phyloP scores from a whole-genome alignment of 2,113 vertebrate genomes.

The Sebastes fasciatus region DNA sequence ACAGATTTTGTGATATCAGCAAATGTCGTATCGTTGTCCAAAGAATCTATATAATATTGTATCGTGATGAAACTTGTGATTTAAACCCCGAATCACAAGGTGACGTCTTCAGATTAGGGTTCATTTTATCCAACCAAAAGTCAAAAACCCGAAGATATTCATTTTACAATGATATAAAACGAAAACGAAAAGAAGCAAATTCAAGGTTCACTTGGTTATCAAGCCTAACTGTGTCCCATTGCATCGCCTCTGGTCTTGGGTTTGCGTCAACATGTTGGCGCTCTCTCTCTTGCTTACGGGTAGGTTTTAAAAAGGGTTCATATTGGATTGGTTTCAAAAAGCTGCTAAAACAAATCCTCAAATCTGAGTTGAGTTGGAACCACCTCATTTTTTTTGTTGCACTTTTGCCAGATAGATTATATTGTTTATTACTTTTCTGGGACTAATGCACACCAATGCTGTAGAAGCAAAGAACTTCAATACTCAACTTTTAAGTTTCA shows the following conservation, averaged over 20 bases:
- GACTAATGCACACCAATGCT: background rate
- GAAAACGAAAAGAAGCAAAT: too few relatives aligned
- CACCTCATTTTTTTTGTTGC: background rate
- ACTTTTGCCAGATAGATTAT: background rate
- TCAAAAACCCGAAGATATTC: background rate
- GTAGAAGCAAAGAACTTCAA: background rate
- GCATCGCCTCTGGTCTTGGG: too few relatives aligned
- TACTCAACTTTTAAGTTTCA: slow-evolving; percentile 9
- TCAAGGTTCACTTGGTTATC: too few relatives aligned
- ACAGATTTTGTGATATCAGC: too few relatives aligned
- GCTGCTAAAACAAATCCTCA: too few relatives aligned
- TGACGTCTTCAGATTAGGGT: background rate
- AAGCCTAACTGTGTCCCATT: too few relatives aligned
- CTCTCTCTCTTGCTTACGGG: background rate
- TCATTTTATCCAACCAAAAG: background rate
- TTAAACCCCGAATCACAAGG: too few relatives aligned
- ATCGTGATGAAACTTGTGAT: too few relatives aligned
- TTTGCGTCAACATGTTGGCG: too few relatives aligned
- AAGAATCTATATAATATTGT: too few relatives aligned
- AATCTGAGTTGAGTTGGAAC: background rate
- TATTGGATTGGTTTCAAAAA: background rate
- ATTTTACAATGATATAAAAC: too few relatives aligned
- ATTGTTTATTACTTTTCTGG: background rate
- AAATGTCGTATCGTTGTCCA: too few relatives aligned
- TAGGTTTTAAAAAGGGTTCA: background rate